phyloP scores from a whole-genome alignment of 2,888 invertebrate species.

The Tetrapedia diversipes region DNA sequence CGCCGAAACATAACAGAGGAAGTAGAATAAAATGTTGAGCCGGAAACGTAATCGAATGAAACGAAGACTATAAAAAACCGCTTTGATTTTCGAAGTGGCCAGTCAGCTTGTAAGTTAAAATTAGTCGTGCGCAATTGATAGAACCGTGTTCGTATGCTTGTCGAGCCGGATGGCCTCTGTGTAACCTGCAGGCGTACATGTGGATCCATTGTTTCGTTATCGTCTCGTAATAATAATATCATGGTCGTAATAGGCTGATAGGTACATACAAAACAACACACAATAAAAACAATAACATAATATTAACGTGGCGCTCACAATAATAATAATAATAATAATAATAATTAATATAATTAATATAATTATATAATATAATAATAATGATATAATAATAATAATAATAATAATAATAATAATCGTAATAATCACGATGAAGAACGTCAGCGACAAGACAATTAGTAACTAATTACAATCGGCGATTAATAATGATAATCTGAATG shows the following conservation, averaged over 20 bases:
- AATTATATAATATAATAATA: constrained; percentile 78
- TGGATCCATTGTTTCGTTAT: constrained; percentile 51
- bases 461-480: constrained; percentile 78
- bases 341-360: constrained; percentile 78
- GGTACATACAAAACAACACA: constrained; percentile 84
- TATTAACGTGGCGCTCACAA: constrained; percentile 83
- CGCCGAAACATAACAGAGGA: constrained; percentile 15
- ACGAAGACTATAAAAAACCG: too few relatives aligned
- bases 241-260: constrained; percentile 77
- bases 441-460: constrained; percentile 79
- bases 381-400: constrained; percentile 53
- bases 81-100: too few relatives aligned
- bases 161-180: constrained; percentile 3
- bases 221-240: constrained; percentile 63
- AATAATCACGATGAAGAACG: constrained; percentile 79
- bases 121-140: constrained; percentile 4
- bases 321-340: constrained; percentile 82
- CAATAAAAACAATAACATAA: constrained; percentile 83
- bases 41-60: neutral
- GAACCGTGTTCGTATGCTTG: constrained; percentile 27
- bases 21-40: neutral
- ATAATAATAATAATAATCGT: constrained; percentile 75
- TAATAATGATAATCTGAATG: constrained; percentile 74
- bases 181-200: constrained; percentile 6
- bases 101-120: constrained; percentile 3